A percentile compares a stretch with the other conserved stretches of the same genome.
These are phyloP conservation scores for Pimpla rufipes DNA, from an alignment of 2,888 invertebrate genomes.

Conservation along the genomic window DNA sequence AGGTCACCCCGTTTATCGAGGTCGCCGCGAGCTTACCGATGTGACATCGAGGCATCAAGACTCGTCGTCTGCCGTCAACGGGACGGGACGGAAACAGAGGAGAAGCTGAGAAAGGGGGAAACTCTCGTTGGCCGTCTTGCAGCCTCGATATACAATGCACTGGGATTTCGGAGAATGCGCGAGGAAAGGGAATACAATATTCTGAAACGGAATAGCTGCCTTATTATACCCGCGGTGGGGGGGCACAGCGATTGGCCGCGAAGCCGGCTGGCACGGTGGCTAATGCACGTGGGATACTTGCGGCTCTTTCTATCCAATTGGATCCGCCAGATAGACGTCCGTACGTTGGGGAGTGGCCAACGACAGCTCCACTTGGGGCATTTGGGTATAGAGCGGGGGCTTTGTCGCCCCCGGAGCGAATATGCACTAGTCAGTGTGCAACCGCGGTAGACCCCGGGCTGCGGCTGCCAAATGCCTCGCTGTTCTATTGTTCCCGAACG, in stretches of 20 bases:
- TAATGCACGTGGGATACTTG: slow-evolving; percentile 9
- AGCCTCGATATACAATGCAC: slow-evolving; percentile 33
- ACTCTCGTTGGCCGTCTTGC: neutral
- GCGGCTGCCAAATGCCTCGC: slow-evolving; percentile 60
- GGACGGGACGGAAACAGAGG: slow-evolving; percentile 3
- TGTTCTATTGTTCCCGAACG: slow-evolving; percentile 57
- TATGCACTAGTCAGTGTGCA: slow-evolving; percentile 40
- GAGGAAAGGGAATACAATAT: slow-evolving; percentile 5
- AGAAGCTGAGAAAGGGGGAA: neutral
- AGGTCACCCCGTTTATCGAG: neutral
- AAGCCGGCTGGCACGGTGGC: no score
- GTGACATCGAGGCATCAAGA: neutral
- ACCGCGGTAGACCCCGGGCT: slow-evolving; percentile 21
- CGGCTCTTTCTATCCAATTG: neutral
- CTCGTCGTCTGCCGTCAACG: slow-evolving; percentile 18
- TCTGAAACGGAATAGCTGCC: slow-evolving; percentile 4
- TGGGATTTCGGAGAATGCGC: slow-evolving; percentile 3
- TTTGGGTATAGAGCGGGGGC: neutral
- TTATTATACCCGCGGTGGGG: neutral
- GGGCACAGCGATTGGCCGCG: neutral
- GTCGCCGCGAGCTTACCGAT: slow-evolving; percentile 12
- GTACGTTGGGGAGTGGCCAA: neutral
- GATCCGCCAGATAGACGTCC: slow-evolving; percentile 1
- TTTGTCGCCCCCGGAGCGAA: slow-evolving; percentile 41
- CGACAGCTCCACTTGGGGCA: neutral